A percentile compares a stretch with the other conserved stretches of the same genome.
These are phyloP conservation scores for Argya squamiceps DNA, from an alignment of 2,797 vertebrate genomes.

Conservation along the genomic window DNA sequence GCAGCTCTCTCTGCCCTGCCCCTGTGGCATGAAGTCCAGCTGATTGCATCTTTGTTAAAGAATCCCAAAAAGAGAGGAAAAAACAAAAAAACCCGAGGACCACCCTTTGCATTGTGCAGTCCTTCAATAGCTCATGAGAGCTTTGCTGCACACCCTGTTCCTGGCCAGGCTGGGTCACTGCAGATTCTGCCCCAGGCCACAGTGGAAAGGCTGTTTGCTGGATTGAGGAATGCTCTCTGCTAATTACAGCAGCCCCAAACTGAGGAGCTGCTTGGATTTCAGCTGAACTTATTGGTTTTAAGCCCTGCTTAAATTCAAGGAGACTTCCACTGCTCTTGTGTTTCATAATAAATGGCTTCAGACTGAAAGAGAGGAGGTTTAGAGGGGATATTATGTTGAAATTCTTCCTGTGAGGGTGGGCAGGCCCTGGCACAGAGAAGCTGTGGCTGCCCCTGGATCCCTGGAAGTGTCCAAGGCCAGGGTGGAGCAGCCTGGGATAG, in stretches of 20 bases:
- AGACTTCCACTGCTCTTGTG: neutral
- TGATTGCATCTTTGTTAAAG: neutral
- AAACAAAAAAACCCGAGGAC: neutral
- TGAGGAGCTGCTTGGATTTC: neutral
- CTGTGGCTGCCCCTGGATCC: neutral
- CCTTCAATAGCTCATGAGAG: neutral
- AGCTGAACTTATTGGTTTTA: neutral
- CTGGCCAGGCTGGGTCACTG: neutral
- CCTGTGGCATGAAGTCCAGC: neutral
- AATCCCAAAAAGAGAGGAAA: neutral
- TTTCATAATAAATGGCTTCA: neutral
- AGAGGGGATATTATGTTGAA: neutral
- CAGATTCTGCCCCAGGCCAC: neutral
- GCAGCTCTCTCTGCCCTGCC: neutral
- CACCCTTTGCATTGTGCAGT: neutral
- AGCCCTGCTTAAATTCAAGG: neutral
- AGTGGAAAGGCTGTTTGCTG: neutral
- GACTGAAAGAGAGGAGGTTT: neutral
- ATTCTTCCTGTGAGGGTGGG: neutral
- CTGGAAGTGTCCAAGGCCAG: neutral
- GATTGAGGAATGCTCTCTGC: neutral
- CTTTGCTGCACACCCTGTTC: neutral
- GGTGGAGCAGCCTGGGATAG: accelerated
- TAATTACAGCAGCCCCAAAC: neutral
- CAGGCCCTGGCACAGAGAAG: neutral